Conservation (phyloP, 2,888 invertebrate genomes). For the Patella pellucida region DNA sequence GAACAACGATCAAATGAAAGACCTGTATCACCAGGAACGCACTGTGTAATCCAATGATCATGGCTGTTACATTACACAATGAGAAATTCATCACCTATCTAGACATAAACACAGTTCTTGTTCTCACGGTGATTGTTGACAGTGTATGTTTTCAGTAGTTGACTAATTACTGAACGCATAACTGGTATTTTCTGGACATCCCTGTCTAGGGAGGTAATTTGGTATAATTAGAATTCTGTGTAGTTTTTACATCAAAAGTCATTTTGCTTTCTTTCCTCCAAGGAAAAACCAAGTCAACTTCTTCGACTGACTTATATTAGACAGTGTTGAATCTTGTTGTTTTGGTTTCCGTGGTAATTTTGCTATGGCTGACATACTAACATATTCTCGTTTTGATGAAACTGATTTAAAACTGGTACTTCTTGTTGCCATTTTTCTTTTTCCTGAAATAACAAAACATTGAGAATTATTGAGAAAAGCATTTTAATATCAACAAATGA, state of each 20-base stretch:
- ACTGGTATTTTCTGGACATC: too few species aligned
- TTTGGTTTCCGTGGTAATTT: conserved; percentile 19
- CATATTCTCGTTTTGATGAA: conserved; percentile 15
- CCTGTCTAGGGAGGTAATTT: too few species aligned
- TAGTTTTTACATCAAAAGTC: neutral
- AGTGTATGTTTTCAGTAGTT: too few species aligned
- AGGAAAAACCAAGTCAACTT: conserved; percentile 30
- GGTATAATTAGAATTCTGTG: too few species aligned
- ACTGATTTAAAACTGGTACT: conserved; percentile 22
- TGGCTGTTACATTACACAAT: too few species aligned
- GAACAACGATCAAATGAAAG: too few species aligned
- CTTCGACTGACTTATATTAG: conserved; percentile 25
- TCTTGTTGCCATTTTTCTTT: conserved; percentile 25
- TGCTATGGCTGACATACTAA: conserved; percentile 18
- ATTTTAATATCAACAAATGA: neutral
- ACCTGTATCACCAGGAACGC: too few species aligned
- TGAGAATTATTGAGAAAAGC: neutral
- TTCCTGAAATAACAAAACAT: conserved; percentile 20
- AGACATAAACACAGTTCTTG: too few species aligned
- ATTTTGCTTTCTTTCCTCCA: conserved; percentile 24
- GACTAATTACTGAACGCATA: too few species aligned
- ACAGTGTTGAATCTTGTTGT: neutral
- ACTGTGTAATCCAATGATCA: too few species aligned
- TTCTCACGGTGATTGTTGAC: too few species aligned
- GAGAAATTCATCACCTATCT: too few species aligned